Percentiles rank a stretch among this genome's conserved stretches.
Conservation (phyloP, 2,113 vertebrate species). For the Macaca nemestrina region DNA sequence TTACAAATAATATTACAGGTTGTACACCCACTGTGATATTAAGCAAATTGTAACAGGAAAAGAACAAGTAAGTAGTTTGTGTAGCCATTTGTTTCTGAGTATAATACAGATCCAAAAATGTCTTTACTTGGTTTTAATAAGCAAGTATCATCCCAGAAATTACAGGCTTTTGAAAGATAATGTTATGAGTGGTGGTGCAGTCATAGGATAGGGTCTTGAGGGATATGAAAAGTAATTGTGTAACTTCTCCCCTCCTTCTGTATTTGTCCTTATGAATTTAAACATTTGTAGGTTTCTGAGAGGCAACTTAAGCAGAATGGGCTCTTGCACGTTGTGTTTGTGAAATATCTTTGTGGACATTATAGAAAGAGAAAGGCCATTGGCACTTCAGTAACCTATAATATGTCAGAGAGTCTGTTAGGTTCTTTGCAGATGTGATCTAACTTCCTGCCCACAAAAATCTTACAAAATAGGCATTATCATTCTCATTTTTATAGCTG, state of each 20-base stretch:
- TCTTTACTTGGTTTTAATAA: background rate
- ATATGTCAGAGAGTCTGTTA: background rate
- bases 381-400: background rate
- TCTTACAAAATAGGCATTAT: background rate
- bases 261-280: background rate
- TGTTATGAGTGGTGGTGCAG: background rate
- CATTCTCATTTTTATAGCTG: background rate
- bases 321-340: background rate
- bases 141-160: background rate
- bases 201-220: background rate
- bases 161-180: background rate
- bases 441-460: background rate
- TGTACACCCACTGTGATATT: no score
- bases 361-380: background rate
- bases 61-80: slow-evolving; percentile 39
- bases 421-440: background rate
- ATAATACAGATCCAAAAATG: background rate
- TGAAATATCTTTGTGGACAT: background rate
- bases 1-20: no score
- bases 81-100: background rate
- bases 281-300: slow-evolving; percentile 5
- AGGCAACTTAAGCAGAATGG: background rate
- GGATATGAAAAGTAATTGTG: background rate
- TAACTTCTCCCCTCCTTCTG: background rate
- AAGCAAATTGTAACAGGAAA: background rate